phyloP scores from a whole-genome alignment of 2,113 vertebrate genomes.

The western clawed frog (Xenopus tropicalis) region DNA sequence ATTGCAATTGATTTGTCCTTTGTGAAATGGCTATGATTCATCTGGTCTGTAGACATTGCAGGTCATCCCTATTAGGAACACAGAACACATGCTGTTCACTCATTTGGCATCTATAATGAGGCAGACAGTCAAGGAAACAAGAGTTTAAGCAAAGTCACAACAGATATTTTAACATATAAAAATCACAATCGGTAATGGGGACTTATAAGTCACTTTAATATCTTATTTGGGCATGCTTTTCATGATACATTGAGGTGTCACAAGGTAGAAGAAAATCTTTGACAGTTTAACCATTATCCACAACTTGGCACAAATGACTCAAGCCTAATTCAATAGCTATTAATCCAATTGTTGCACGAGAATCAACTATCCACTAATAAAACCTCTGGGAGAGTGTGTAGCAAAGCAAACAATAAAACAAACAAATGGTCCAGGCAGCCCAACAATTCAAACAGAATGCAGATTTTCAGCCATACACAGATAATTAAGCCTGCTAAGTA shows the following conservation, averaged over 20 bases:
- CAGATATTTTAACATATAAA: neutral
- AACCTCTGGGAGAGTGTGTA: conserved; percentile 6
- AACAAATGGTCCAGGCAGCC: neutral
- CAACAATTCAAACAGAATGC: conserved; percentile 23
- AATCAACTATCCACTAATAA: conserved; percentile 25
- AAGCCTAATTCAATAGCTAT: conserved; percentile 1
- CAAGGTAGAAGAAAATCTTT: neutral
- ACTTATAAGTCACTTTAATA: neutral
- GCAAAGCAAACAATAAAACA: conserved; percentile 14
- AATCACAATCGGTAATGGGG: no score
- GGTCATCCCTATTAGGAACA: conserved; percentile 31
- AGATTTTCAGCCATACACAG: conserved; percentile 2
- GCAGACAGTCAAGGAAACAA: neutral
- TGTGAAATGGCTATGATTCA: conserved; percentile 31
- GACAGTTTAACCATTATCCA: conserved; percentile 1
- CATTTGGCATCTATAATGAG: conserved; percentile 12
- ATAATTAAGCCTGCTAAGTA: conserved; percentile 11
- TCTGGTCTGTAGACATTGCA: conserved; percentile 23
- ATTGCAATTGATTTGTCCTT: conserved; percentile 39
- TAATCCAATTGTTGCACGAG: conserved; percentile 28
- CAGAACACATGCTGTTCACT: conserved; percentile 6
- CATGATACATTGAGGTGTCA: no score
- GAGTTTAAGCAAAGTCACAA: conserved; percentile 11
- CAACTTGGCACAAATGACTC: neutral
- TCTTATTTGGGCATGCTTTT: neutral